Evolutionary conservation across 2,113 vertebrate genomes (phyloP).

Genomic region (Passer montanus): DNA sequence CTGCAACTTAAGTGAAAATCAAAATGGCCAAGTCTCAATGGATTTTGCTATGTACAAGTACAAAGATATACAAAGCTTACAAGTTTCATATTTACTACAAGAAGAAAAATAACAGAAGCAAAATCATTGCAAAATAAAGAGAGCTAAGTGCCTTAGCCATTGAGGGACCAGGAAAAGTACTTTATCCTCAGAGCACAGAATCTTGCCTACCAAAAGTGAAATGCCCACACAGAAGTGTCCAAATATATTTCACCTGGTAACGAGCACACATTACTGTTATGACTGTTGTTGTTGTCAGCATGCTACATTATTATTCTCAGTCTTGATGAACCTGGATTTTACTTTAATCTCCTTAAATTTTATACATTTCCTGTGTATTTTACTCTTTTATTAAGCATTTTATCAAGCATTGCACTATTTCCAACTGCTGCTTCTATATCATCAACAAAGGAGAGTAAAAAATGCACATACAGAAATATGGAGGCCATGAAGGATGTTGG

Average conservation of each 20-base stretch:
- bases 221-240: neutral
- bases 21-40: neutral
- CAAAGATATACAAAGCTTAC: neutral
- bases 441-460: neutral
- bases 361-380: neutral
- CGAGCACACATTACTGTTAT: neutral
- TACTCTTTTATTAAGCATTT: neutral
- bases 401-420: neutral
- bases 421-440: neutral
- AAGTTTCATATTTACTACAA: neutral
- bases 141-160: neutral
- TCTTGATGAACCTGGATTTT: neutral
- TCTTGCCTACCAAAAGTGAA: neutral
- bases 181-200: neutral
- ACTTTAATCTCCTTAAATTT: neutral
- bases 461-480: neutral
- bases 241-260: neutral
- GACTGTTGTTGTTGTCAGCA: neutral
- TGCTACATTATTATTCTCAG: neutral
- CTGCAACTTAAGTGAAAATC: neutral
- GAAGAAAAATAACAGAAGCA: neutral
- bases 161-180: neutral
- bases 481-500: neutral
- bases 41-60: neutral
- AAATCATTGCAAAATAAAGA: neutral